Evolutionary conservation across 2,888 invertebrate species (phyloP).

Genomic region (Stomorhina lunata): DNA sequence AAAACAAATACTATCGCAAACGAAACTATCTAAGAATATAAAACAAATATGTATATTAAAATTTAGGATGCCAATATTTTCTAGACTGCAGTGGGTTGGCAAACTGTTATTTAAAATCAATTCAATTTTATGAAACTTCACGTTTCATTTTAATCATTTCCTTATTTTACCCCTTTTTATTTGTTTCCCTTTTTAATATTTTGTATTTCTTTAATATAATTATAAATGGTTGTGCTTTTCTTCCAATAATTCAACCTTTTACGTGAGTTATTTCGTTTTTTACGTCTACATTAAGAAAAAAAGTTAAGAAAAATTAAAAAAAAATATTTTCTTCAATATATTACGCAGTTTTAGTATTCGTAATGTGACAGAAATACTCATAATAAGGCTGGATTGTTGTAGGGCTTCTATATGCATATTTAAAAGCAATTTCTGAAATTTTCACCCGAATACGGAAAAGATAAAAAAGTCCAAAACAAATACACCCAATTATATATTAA

Average conservation of each 20-base stretch:
- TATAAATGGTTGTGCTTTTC: background rate
- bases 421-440: background rate
- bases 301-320: no score
- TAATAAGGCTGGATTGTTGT: no score
- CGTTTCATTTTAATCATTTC: conserved; percentile 2
- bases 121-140: conserved; percentile 27
- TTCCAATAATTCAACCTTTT: background rate
- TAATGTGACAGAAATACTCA: no score
- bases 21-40: conserved; percentile 20
- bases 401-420: no score
- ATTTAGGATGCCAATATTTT: background rate
- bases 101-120: background rate
- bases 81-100: background rate
- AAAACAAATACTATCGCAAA: conserved; percentile 47
- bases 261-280: no score
- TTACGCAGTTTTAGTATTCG: no score
- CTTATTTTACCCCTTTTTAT: background rate
- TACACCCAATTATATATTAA: conserved; percentile 65
- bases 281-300: no score
- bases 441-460: background rate
- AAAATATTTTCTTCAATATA: no score
- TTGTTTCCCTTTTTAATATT: background rate
- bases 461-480: conserved; percentile 20
- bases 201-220: background rate
- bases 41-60: background rate